These are phyloP conservation scores for Bergia sp. DNA, from an alignment of 92 coral and sea anemone genomes.

Conservation along the genomic window DNA sequence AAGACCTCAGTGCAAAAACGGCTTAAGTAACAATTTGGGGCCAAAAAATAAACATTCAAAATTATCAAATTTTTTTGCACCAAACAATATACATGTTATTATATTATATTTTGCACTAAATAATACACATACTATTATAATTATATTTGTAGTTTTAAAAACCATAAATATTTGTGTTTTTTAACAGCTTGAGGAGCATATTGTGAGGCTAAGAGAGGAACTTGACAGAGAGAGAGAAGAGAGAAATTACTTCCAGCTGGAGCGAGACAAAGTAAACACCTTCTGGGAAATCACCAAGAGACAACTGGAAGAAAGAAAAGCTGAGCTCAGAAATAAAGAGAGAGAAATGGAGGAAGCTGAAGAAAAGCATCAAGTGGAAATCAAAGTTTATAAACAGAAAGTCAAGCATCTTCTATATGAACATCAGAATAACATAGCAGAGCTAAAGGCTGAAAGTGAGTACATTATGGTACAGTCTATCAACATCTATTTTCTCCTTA, in stretches of 20 bases:
- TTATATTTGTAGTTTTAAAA: too few relatives aligned
- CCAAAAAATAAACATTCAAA: too few relatives aligned
- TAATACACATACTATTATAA: too few relatives aligned
- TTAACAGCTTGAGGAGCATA: constrained; percentile 88
- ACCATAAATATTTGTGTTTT: background rate
- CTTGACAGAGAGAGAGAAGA: constrained; percentile 97
- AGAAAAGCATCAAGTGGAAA: constrained; percentile 97
- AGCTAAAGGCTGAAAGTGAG: constrained; percentile 97
- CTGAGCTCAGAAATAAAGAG: constrained; percentile 92
- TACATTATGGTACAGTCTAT: background rate
- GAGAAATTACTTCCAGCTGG: constrained; percentile 94
- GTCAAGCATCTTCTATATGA: constrained; percentile 96
- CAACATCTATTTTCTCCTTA: too few relatives aligned
- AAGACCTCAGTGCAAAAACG: too few relatives aligned
- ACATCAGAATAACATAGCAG: constrained; percentile 98
- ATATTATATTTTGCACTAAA: too few relatives aligned
- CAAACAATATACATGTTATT: too few relatives aligned
- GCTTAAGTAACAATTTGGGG: too few relatives aligned
- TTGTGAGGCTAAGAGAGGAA: constrained; percentile 93
- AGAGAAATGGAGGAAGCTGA: constrained; percentile 99
- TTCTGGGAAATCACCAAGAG: constrained; percentile 98
- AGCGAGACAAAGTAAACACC: constrained; percentile 96
- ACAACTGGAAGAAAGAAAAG: constrained; percentile 91
- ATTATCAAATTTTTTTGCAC: too few relatives aligned
- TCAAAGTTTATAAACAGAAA: constrained; percentile 98